Conservation (phyloP, 2,113 vertebrate species). For the Burhinus oedicnemus region DNA sequence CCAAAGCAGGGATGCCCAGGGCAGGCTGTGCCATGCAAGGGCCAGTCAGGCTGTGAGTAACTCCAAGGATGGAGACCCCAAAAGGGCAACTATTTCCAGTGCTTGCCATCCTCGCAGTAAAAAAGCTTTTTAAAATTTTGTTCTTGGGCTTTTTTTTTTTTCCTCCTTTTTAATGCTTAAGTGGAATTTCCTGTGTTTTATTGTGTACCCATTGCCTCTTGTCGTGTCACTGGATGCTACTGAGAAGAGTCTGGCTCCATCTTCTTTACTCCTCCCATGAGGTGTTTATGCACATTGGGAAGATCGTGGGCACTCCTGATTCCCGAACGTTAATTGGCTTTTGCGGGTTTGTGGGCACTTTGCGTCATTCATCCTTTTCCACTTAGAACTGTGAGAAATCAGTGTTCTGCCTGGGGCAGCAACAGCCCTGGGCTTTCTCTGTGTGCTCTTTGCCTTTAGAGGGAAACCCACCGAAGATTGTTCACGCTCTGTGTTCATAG, state of each 20-base stretch:
- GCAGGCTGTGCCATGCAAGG: not conserved
- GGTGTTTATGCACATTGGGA: not conserved
- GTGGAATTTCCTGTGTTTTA: not conserved
- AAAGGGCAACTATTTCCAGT: not conserved
- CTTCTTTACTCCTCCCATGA: accelerated
- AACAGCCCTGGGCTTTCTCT: not conserved
- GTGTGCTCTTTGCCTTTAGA: not conserved
- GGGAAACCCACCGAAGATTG: not conserved
- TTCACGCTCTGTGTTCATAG: not conserved
- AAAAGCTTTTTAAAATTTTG: not conserved
- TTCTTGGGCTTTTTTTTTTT: not conserved
- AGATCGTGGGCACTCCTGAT: not conserved
- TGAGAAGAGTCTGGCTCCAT: not conserved
- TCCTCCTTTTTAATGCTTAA: not conserved
- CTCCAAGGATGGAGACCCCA: not conserved
- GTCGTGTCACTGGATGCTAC: not conserved
- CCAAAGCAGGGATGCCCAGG: not conserved
- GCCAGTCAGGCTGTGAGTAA: not conserved
- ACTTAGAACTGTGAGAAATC: not conserved
- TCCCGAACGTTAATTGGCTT: not conserved
- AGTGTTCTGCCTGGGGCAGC: not conserved
- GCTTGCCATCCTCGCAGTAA: accelerated
- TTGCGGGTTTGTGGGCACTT: not conserved
- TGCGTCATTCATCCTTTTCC: not conserved
- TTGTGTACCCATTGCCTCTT: not conserved